Percentiles rank a stretch among this genome's conserved stretches.
Evolutionary conservation across 2,888 invertebrate species (phyloP).

Genomic region (Chaetoderma sp.): DNA sequence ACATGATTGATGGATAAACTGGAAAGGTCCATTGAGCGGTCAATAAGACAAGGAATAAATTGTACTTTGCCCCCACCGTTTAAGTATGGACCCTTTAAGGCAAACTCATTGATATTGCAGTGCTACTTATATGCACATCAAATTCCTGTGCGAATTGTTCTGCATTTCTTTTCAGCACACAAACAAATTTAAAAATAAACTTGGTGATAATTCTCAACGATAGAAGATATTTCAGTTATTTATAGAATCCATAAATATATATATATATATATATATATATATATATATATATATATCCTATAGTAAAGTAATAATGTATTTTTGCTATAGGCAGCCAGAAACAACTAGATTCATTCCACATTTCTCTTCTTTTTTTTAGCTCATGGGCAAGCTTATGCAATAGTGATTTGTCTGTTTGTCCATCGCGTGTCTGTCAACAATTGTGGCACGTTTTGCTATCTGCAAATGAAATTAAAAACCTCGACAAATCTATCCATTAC

Average conservation of each 20-base stretch:
- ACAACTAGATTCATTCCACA: neutral
- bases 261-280: constrained; percentile 5
- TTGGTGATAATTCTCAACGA: too few species aligned
- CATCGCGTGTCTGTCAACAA: too few species aligned
- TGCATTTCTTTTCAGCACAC: neutral
- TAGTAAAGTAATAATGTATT: neutral
- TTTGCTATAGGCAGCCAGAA: neutral
- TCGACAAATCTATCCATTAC: too few species aligned
- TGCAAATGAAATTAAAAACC: too few species aligned
- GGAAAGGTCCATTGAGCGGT: too few species aligned
- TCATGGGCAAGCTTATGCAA: neutral
- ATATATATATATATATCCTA: neutral
- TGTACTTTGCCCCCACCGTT: neutral
- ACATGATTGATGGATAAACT: too few species aligned
- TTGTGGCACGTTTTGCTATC: too few species aligned
- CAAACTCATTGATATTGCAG: neutral
- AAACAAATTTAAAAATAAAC: neutral
- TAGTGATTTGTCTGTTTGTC: too few species aligned
- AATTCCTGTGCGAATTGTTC: neutral
- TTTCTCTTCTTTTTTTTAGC: neutral
- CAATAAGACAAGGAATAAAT: too few species aligned
- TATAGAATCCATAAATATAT: neutral
- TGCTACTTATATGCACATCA: neutral
- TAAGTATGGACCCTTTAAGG: neutral
- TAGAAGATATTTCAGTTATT: neutral